Conservation (phyloP, 2,888 invertebrate genomes). For the Shargacucullia verbasci region DNA sequence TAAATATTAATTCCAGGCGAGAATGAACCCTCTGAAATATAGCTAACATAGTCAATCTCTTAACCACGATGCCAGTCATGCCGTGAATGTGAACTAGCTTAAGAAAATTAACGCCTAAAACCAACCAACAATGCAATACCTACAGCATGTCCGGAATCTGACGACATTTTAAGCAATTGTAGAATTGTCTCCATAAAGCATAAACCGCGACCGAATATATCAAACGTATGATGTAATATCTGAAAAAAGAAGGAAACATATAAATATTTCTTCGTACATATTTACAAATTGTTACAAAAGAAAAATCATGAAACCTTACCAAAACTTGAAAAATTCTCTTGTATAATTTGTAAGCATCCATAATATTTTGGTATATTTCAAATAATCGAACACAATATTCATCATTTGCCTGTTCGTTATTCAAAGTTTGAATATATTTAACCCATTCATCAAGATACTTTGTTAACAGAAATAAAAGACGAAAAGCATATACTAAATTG, state of each 20-base stretch:
- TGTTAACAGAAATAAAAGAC: slow-evolving; percentile 11
- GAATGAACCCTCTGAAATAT: too few relatives aligned
- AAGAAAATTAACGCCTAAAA: too few relatives aligned
- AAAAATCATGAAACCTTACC: too few relatives aligned
- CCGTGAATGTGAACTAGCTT: too few relatives aligned
- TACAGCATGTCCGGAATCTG: too few relatives aligned
- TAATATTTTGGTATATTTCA: slow-evolving; percentile 11
- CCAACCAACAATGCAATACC: too few relatives aligned
- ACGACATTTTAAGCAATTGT: slow-evolving; percentile 1
- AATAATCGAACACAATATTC: slow-evolving; percentile 9
- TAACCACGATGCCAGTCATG: too few relatives aligned
- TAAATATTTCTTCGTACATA: too few relatives aligned
- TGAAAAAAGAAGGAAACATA: too few relatives aligned
- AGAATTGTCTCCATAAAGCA: slow-evolving; percentile 32
- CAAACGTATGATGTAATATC: slow-evolving; percentile 30
- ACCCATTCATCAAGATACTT: slow-evolving; percentile 12
- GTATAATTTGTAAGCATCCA: slow-evolving; percentile 20
- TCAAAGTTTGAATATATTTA: background rate
- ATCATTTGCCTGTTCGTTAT: background rate
- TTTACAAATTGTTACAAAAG: too few relatives aligned
- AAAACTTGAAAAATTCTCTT: slow-evolving; percentile 5
- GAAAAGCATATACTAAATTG: slow-evolving; percentile 14
- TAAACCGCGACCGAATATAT: slow-evolving; percentile 38
- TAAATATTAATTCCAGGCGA: too few relatives aligned
- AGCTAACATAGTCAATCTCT: too few relatives aligned